These are phyloP conservation scores for Notarius lentiginosus DNA, from an alignment of 2,113 vertebrate species.

Conservation along the genomic window DNA sequence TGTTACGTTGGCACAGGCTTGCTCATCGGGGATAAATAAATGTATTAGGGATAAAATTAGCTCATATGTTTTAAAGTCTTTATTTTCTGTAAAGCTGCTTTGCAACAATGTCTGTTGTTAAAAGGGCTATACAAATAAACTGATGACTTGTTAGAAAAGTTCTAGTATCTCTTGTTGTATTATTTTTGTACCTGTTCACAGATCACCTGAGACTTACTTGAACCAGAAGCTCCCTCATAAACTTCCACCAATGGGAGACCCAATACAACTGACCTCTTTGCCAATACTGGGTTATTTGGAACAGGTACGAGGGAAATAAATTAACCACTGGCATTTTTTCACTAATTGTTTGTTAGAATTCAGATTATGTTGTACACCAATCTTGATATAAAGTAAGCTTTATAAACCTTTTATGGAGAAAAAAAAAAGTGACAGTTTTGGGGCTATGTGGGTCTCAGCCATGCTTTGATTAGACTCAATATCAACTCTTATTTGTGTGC, in stretches of 20 bases:
- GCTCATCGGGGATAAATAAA: no score
- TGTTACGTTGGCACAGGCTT: neutral
- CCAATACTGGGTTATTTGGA: constrained; percentile 90
- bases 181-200: constrained; percentile 56
- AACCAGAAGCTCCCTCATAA: constrained; percentile 84
- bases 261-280: constrained; percentile 82
- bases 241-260: constrained; percentile 83
- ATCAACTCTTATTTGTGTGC: neutral
- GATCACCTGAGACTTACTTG: constrained; percentile 83
- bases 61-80: no score
- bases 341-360: neutral
- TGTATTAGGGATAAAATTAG: no score
- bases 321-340: neutral
- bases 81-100: no score
- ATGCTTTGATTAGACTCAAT: neutral
- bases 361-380: neutral
- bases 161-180: neutral
- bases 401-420: neutral
- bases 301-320: constrained; percentile 74
- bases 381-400: neutral
- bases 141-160: neutral
- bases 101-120: no score
- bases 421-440: neutral
- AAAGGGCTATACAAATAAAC: no score
- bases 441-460: neutral